These are phyloP conservation scores for Sarcophaga subvicina DNA, from an alignment of 2,888 invertebrate species.

Conservation along the genomic window DNA sequence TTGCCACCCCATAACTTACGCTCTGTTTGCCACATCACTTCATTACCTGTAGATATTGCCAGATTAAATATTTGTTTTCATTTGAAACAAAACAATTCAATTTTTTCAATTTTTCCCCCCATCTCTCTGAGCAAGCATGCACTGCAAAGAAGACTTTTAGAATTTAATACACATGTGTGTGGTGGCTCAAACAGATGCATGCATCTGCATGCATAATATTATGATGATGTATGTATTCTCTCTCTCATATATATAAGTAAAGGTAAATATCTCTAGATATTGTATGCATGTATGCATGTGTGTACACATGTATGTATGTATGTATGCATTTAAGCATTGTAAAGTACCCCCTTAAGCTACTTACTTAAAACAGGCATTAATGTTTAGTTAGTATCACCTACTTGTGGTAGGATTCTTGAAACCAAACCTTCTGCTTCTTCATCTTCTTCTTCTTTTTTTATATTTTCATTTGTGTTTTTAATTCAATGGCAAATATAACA, in stretches of 20 bases:
- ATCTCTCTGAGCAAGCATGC: neutral
- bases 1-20: neutral
- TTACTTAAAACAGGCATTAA: constrained; percentile 47
- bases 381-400: constrained; percentile 46
- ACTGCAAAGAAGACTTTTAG: neutral
- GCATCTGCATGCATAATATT: no score
- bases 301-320: neutral
- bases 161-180: neutral
- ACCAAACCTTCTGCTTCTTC: neutral
- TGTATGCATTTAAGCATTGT: neutral
- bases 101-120: neutral
- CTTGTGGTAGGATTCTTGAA: constrained; percentile 49
- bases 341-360: constrained; percentile 34
- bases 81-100: neutral
- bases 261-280: neutral
- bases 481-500: constrained; percentile 42
- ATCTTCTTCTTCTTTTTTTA: no score
- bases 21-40: neutral
- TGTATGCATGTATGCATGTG: neutral
- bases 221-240: no score
- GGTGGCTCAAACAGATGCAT: no score
- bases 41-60: neutral
- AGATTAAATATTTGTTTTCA: neutral
- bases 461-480: constrained; percentile 2
- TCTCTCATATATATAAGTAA: no score